phyloP scores from a whole-genome alignment of 2,888 invertebrate genomes.

The Nomada hirtipes region DNA sequence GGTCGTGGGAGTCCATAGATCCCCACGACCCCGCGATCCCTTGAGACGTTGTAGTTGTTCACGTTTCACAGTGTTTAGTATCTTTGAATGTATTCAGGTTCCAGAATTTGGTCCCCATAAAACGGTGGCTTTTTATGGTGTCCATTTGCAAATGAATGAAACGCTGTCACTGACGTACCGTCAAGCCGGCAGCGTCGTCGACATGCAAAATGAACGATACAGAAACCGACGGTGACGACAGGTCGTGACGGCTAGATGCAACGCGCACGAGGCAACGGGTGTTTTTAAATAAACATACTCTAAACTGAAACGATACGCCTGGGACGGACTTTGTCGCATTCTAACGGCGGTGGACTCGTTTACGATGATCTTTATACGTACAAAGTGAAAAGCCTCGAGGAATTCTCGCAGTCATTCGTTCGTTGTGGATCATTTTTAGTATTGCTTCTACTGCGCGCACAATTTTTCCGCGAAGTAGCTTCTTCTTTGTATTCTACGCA shows the following conservation, averaged over 20 bases:
- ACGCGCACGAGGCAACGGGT: constrained; percentile 21
- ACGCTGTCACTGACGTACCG: not conserved
- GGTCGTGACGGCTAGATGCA: constrained; percentile 13
- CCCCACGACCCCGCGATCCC: not conserved
- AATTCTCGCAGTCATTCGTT: constrained; percentile 19
- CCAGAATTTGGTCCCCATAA: not conserved
- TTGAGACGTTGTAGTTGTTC: not conserved
- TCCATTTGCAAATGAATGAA: constrained; percentile 22
- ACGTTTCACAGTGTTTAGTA: no score
- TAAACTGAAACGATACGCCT: constrained; percentile 55
- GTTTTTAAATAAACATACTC: constrained; percentile 66
- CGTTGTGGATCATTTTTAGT: not conserved
- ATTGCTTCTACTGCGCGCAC: not conserved
- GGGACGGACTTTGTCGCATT: constrained; percentile 51
- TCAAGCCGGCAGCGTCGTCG: constrained; percentile 9
- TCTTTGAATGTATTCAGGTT: no score
- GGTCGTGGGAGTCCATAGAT: no score
- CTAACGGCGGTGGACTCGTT: constrained; percentile 47
- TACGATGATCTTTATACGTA: constrained; percentile 42
- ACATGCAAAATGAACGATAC: constrained; percentile 61
- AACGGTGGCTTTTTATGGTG: constrained; percentile 19
- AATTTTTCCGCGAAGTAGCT: not conserved
- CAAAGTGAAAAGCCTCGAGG: not conserved
- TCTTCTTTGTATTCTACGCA: no score
- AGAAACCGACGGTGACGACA: constrained; percentile 27